These are phyloP conservation scores for Nezara viridula DNA, from an alignment of 2,888 invertebrate species.

Conservation along the genomic window DNA sequence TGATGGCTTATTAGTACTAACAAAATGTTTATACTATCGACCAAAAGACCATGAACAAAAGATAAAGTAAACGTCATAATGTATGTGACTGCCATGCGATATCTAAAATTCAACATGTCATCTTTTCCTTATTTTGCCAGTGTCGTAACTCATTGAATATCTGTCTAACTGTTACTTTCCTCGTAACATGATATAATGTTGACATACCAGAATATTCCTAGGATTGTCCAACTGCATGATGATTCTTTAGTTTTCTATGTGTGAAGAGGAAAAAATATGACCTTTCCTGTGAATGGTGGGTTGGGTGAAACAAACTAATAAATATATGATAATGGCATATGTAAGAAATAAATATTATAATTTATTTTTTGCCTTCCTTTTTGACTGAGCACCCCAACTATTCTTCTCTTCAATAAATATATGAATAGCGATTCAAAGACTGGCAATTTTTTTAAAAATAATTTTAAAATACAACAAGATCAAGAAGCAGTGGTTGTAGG, in stretches of 20 bases:
- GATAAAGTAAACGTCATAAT: neutral
- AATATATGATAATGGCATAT: no score
- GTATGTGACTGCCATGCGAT: neutral
- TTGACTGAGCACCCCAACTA: no score
- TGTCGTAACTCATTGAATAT: neutral
- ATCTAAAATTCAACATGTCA: neutral
- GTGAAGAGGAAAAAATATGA: neutral
- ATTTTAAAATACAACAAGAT: no score
- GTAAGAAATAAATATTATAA: no score
- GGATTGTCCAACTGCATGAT: neutral
- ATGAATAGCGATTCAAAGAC: no score
- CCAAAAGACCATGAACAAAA: no score
- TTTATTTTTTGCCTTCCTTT: no score
- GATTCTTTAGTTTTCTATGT: neutral
- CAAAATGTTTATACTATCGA: no score
- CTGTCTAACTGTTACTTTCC: neutral
- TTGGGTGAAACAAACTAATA: neutral
- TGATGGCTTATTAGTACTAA: no score
- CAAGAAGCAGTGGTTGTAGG: no score
- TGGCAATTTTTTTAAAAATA: no score
- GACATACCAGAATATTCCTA: neutral
- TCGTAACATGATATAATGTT: neutral
- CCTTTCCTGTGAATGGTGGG: neutral
- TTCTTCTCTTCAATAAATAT: no score
- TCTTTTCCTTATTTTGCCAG: neutral